Conservation (phyloP, 2,113 vertebrate genomes). For the Ochotona curzoniae region DNA sequence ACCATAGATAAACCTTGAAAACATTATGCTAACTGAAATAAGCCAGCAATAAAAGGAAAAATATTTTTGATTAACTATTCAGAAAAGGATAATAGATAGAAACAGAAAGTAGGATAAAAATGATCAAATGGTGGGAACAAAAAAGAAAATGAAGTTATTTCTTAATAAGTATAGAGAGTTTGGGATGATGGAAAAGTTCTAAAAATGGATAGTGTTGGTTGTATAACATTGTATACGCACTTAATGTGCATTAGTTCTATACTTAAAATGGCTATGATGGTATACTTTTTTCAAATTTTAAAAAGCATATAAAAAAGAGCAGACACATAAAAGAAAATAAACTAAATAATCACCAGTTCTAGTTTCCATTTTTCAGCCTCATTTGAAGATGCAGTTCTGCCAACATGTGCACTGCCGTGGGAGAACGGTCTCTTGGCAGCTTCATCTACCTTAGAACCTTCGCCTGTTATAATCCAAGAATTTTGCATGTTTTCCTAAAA, state of each 20-base stretch:
- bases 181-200: background rate
- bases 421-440: constrained; percentile 52
- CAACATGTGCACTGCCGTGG: constrained; percentile 13
- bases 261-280: background rate
- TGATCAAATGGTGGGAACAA: background rate
- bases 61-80: background rate
- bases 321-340: background rate
- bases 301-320: background rate
- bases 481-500: constrained; percentile 83
- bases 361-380: constrained; percentile 86
- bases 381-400: constrained; percentile 47
- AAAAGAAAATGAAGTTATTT: background rate
- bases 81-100: background rate
- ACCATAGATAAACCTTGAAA: background rate
- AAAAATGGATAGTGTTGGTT: background rate
- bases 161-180: background rate
- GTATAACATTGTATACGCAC: background rate
- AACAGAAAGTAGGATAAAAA: background rate
- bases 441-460: constrained; percentile 38
- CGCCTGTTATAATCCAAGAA: constrained; percentile 64
- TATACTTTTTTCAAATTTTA: background rate
- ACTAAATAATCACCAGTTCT: constrained; percentile 88
- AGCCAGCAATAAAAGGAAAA: background rate
- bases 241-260: background rate
- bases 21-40: background rate